Conservation (phyloP, 2,797 vertebrate genomes). For the Pagetopsis macropterus region DNA sequence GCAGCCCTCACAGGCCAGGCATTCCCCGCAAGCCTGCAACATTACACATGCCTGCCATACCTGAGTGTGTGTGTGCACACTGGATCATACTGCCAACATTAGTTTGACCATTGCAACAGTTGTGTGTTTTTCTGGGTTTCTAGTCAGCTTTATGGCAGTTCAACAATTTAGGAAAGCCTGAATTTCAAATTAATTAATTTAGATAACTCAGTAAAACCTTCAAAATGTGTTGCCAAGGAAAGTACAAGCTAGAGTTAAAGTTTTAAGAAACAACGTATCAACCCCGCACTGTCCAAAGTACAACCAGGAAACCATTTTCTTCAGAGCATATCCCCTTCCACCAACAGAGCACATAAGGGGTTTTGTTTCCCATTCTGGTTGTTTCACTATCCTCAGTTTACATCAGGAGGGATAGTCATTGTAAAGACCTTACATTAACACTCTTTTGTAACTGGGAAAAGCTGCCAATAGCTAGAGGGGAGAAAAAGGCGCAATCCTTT, state of each 20-base stretch:
- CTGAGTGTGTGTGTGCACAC: slow-evolving; percentile 45
- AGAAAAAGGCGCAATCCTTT: too few relatives aligned
- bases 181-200: not conserved
- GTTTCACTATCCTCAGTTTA: too few relatives aligned
- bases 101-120: slow-evolving; percentile 26
- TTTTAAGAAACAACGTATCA: not conserved
- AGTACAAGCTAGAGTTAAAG: not conserved
- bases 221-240: not conserved
- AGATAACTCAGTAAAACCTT: not conserved
- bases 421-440: too few relatives aligned
- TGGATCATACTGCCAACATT: slow-evolving; percentile 29
- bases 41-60: slow-evolving; percentile 64
- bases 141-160: not conserved
- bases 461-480: too few relatives aligned
- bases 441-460: too few relatives aligned
- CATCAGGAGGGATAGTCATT: too few relatives aligned
- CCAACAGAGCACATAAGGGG: too few relatives aligned
- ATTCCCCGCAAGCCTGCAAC: slow-evolving; percentile 72
- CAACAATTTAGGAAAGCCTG: not conserved
- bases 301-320: too few relatives aligned
- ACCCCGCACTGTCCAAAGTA: too few relatives aligned
- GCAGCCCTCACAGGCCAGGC: slow-evolving; percentile 59
- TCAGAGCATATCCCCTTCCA: too few relatives aligned
- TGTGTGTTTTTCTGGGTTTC: slow-evolving; percentile 10
- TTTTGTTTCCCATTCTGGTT: too few relatives aligned